A percentile compares a stretch with the other conserved stretches of the same genome.
phyloP scores from a whole-genome alignment of 2,113 vertebrate species.

The Stictonetta naevosa region DNA sequence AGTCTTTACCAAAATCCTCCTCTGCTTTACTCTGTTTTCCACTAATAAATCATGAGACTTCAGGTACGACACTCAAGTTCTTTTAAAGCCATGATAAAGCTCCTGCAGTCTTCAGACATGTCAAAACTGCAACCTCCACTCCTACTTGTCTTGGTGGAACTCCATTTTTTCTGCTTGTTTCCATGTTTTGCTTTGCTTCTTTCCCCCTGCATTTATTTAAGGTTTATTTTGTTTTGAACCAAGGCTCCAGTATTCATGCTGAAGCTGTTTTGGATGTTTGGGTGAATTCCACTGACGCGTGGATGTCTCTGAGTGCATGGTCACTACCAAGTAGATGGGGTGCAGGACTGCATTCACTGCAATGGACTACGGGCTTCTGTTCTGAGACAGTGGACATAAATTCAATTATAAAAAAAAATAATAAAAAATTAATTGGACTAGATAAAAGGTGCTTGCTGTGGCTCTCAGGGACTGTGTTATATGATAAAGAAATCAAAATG shows the following conservation, averaged over 20 bases:
- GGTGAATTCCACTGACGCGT: not conserved
- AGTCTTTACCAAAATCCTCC: not conserved
- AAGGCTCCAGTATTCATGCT: not conserved
- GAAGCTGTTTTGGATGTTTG: not conserved
- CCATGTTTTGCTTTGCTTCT: not conserved
- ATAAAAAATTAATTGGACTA: not conserved
- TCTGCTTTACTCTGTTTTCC: not conserved
- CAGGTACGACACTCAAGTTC: not conserved
- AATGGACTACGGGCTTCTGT: not conserved
- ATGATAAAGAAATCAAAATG: not conserved
- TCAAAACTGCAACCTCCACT: not conserved
- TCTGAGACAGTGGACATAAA: not conserved
- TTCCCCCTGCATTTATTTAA: not conserved
- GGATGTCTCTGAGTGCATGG: not conserved
- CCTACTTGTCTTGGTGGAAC: not conserved
- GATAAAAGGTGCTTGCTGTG: not conserved
- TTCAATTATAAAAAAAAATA: not conserved
- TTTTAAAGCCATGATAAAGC: not conserved
- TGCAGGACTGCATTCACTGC: not conserved
- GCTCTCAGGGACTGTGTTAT: not conserved
- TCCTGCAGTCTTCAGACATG: not conserved
- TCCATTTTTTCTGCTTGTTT: not conserved
- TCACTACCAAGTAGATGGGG: not conserved
- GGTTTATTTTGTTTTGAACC: not conserved
- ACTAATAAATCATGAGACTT: not conserved